These are phyloP conservation scores for Enteromius radiatus DNA, from an alignment of 2,797 vertebrate genomes.

Conservation along the genomic window DNA sequence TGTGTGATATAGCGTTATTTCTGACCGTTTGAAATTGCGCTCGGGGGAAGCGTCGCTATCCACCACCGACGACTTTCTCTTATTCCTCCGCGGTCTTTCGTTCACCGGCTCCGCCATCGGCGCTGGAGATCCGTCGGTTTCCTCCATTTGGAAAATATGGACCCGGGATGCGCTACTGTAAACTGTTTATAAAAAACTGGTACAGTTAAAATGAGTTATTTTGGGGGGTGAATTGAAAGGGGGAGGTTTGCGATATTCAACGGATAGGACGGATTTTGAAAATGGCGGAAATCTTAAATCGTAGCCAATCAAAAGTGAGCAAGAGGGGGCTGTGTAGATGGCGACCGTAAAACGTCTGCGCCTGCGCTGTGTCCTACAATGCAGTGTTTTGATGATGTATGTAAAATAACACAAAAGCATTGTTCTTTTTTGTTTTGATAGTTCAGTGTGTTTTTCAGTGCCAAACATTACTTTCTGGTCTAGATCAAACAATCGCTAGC, in stretches of 20 bases:
- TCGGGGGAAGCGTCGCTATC: slow-evolving; percentile 52
- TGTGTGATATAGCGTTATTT: not conserved
- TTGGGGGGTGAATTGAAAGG: not conserved
- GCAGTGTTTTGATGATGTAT: not conserved
- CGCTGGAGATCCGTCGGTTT: slow-evolving; percentile 46
- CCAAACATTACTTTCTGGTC: not conserved
- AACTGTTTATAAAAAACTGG: not conserved
- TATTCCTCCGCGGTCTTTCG: slow-evolving; percentile 51
- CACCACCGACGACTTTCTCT: slow-evolving; percentile 60
- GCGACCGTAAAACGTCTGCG: not conserved
- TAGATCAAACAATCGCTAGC: not conserved
- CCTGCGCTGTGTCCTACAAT: not conserved
- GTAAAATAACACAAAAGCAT: not conserved
- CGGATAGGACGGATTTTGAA: slow-evolving; percentile 68
- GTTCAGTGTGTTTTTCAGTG: not conserved
- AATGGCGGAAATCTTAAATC: slow-evolving; percentile 70
- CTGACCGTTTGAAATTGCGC: slow-evolving; percentile 70
- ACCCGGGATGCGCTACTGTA: not conserved
- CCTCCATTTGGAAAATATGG: slow-evolving; percentile 64
- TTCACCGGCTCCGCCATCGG: slow-evolving; percentile 22
- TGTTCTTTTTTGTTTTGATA: not conserved
- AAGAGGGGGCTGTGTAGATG: slow-evolving; percentile 17
- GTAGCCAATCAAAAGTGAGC: slow-evolving; percentile 67
- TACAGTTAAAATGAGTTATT: not conserved
- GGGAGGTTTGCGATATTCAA: slow-evolving; percentile 25